Evolutionary conservation across 2,113 vertebrate species (phyloP), one percentile per base, ranked within the genome.

Genomic region (Rhinoderma darwinii): DNA sequence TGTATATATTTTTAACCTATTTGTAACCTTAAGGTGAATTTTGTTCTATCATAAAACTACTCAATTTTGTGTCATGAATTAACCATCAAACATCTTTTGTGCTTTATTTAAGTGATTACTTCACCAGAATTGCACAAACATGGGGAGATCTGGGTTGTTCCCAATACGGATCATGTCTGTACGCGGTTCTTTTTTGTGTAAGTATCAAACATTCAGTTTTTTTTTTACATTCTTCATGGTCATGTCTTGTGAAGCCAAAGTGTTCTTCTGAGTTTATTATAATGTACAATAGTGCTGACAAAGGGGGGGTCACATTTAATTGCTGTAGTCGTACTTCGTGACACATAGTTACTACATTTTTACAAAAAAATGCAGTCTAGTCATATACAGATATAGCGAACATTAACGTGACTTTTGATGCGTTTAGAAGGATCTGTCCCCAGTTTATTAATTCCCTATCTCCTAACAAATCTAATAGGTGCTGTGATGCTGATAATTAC

Each of bases 101-200:
- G 20, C 22, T 51, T 56, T 88, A 39, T 87, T 90, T 61, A 80
- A 97, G 96, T 96, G 90, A 97, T 97, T 91, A 97, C 96, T 87
- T 97, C 96, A 89, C 94, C 95, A 0, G 96, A 97, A 92, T 94
- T 97, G 94, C 96, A 97, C 94, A 97, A 97, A 92, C 96, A 97
- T 89, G 96, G 96, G 66, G 96, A 97, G 89, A 96, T 97, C 91
- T 97, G 96, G 96, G 96, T 97, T 32, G 96, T 97, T 91, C 96
- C 96, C 68, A 97, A 96, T 82, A 97, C 96, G 0, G 96, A 97
- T 89, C 96, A 97, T 0, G 96, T 97, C 93, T 97, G 96, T 92
- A 97, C 96, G 88, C 94, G 96, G 79, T 97, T 97, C 93, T 97
- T 97, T 93, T 97, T 97, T 94, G 96, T 97, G 96, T 97, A 93